Percentiles rank a stretch among this genome's conserved stretches.
Conservation (phyloP, 2,888 invertebrate genomes). For the Microchrysa polita region DNA sequence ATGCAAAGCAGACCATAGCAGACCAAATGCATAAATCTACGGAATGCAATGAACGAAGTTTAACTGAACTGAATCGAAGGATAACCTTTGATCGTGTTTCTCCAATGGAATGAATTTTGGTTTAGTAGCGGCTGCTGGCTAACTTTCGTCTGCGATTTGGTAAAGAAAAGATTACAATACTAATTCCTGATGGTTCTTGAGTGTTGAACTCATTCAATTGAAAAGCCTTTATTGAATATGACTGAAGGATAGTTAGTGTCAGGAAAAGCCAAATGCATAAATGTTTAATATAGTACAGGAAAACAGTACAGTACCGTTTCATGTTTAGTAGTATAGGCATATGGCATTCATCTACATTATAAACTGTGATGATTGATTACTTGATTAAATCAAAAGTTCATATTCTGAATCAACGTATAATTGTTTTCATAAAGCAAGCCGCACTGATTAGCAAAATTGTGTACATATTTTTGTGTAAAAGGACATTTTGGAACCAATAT, state of each 20-base stretch:
- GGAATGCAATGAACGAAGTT: neutral
- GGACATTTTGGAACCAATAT: too few relatives aligned
- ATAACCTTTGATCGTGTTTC: neutral
- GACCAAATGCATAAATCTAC: neutral
- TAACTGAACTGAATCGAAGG: neutral
- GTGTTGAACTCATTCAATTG: constrained; percentile 24
- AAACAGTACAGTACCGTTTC: too few relatives aligned
- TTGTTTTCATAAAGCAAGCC: too few relatives aligned
- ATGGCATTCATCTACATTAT: too few relatives aligned
- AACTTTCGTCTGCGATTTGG: neutral
- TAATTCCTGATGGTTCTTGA: constrained; percentile 2
- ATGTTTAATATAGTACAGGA: too few relatives aligned
- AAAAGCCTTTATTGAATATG: constrained; percentile 32
- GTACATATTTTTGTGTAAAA: too few relatives aligned
- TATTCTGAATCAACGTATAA: too few relatives aligned
- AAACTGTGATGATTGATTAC: too few relatives aligned
- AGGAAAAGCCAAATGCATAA: too few relatives aligned
- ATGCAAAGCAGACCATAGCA: neutral
- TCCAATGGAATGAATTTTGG: neutral
- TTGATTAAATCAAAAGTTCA: too few relatives aligned
- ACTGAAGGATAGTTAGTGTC: neutral
- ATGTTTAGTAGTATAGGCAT: too few relatives aligned
- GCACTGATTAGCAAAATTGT: too few relatives aligned
- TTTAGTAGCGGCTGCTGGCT: neutral
- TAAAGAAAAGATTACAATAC: constrained; percentile 17